Evolutionary conservation across 2,888 invertebrate species (phyloP).

Genomic region (Axea sp.): DNA sequence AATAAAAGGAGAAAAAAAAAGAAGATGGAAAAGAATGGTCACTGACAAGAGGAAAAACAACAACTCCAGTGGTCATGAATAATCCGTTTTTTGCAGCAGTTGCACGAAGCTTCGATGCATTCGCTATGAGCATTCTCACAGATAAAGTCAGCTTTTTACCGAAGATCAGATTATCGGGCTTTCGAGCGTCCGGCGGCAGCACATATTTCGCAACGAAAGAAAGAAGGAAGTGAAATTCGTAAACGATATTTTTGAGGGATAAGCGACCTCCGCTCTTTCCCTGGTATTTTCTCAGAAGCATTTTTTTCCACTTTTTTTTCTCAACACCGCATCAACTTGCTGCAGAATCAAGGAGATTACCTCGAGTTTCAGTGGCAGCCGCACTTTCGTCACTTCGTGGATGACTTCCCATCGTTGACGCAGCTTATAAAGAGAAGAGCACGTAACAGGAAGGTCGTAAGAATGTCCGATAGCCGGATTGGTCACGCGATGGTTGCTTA

Average conservation of each 20-base stretch:
- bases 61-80: no score
- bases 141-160: slow-evolving; percentile 32
- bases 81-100: no score
- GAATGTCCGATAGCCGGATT: slow-evolving; percentile 44
- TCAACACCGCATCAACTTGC: slow-evolving; percentile 36
- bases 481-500: slow-evolving; percentile 52
- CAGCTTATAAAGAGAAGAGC: slow-evolving; percentile 54
- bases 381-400: slow-evolving; percentile 46
- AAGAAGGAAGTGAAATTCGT: slow-evolving; percentile 9
- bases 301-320: no score
- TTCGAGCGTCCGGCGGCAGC: slow-evolving; percentile 22
- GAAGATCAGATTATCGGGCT: slow-evolving; percentile 47
- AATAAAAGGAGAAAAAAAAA: no score
- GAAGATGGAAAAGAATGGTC: no score
- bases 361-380: slow-evolving; percentile 44
- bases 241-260: slow-evolving; percentile 35
- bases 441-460: slow-evolving; percentile 54
- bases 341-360: slow-evolving; percentile 49
- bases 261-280: slow-evolving; percentile 1
- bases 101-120: no score
- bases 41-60: no score
- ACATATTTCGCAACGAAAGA: slow-evolving; percentile 29
- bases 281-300: slow-evolving; percentile 10
- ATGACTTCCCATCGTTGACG: slow-evolving; percentile 59
- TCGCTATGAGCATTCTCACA: no score